Evolutionary conservation across 2,888 invertebrate species (phyloP), one percentile per base, ranked within the genome.

Genomic region (Noctuana brunneofusca): DNA sequence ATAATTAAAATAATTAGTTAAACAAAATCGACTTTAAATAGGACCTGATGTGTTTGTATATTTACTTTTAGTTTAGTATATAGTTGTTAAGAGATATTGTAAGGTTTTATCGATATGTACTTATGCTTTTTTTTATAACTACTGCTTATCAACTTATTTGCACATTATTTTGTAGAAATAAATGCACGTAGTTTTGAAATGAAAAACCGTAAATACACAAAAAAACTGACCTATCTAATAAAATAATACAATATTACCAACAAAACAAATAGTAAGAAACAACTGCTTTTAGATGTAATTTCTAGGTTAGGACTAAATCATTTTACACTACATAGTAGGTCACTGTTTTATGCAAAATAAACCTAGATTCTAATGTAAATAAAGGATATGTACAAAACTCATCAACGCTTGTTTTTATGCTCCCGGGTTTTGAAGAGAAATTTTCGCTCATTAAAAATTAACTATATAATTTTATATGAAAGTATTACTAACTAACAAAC

Each of bases 111-210:
- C 32, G 53, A 59, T 27, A 41, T 46, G 8, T 22, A 20, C 41
- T n/a, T 59, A 46, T 43, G 30, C 41, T n/a, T 58, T 58, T 58
- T 58, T 22, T n/a, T 22, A 5, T 43, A 50, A 50, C 30, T 46
- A 59, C 43, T 46, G 22, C 53, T 46, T 52, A 32, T 59, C 50
- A n/a, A n/a, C 27, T 43, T n/a, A n/a, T 59, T 59, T 22, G 53
- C 53, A 32, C 53, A n/a, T 43, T 53, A 11, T 30, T 8, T 14
- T 11, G 16, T 6, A 3, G 11, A 59, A 6, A 30, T 41, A 27
- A 41, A 12, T 6, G 22, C 49, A 50, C 27, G n/a, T 30, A 22
- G 30, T 56, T 46, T 48, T 57, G 48, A 57, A 32, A 32, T 32
- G 11, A n/a, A 57, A 32, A 57, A 22, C 22, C 30, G 3, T 48